phyloP scores from a whole-genome alignment of 2,113 vertebrate species.

The Vicugna pacos region DNA sequence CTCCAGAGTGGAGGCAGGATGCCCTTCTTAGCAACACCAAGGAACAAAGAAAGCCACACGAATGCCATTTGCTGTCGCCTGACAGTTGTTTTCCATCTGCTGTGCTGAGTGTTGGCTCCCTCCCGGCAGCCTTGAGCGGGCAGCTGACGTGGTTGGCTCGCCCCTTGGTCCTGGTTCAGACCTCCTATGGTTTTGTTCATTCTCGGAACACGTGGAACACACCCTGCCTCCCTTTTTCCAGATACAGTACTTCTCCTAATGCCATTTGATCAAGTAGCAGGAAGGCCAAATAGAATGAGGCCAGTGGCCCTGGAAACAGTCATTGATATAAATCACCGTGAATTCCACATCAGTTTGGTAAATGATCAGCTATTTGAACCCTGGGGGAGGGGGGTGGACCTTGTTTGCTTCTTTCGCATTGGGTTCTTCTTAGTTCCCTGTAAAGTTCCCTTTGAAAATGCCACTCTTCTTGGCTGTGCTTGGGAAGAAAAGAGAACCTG shows the following conservation, averaged over 20 bases:
- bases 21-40: not conserved
- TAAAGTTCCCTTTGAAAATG: slow-evolving; percentile 48
- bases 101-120: not conserved
- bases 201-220: slow-evolving; percentile 17
- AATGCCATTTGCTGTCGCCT: not conserved
- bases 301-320: not conserved
- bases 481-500: not conserved
- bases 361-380: not conserved
- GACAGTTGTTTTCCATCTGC: slow-evolving; percentile 59
- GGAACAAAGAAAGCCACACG: slow-evolving; percentile 31
- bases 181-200: not conserved
- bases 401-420: not conserved
- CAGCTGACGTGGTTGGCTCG: not conserved
- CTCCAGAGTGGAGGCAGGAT: slow-evolving; percentile 2
- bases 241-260: not conserved
- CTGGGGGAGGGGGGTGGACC: not conserved
- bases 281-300: not conserved
- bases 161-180: not conserved
- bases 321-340: not conserved
- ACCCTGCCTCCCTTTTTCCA: not conserved
- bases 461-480: not conserved
- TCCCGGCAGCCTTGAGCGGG: not conserved
- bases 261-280: not conserved
- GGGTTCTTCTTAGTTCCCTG: not conserved
- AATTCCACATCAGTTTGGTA: not conserved